Evolutionary conservation across 2,888 invertebrate species (phyloP), one percentile per base, ranked within the genome.

Genomic region (Amblyjoppa proteus): DNA sequence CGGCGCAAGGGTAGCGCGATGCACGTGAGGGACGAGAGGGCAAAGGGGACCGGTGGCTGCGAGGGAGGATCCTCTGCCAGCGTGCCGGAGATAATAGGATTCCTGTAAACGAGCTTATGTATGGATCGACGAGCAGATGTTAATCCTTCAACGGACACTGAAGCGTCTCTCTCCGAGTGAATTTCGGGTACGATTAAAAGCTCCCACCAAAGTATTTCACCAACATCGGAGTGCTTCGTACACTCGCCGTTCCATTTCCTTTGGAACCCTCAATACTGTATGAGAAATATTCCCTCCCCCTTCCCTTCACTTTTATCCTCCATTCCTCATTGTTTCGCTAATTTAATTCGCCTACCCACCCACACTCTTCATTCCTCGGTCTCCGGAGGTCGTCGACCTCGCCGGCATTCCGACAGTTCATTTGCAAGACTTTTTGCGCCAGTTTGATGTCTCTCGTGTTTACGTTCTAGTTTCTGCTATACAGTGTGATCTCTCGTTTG

Each of bases 121-220:
- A 74, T 85, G 85, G 78, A 85, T 79, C 81, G 81, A 78, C 78
- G 70, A 82, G 78, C 78, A 85, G 45, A 79, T 69, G 78, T 78
- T 70, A 78, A 82, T 64, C 74, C 78, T 78, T 74, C 78, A 78
- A 78, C 78, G 78, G 70, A 78, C 74, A 25, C 45, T 53, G 77
- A 61, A 81, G 77, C 51, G 38, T 56, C 20, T 74, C 56, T 71
- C 51, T n/a, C 45, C 56, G 38, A 76, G 64, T 71, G 64, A 75
- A 28, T 66, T 84, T 68, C 73, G 66, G 49, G n/a, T n/a, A n/a
- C 28, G 76, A 76, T 73, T 73, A 28, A 81, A 73, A 68, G 58
- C 77, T 49, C 25, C 76, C 70, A n/a, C 51, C 58, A 73, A 66
- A 58, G 34, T 73, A 61, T 73, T 61, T 31, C 25, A 20, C 66